phyloP scores from a whole-genome alignment of 1,140 invertebrate genomes.

The Micrasema longulum region DNA sequence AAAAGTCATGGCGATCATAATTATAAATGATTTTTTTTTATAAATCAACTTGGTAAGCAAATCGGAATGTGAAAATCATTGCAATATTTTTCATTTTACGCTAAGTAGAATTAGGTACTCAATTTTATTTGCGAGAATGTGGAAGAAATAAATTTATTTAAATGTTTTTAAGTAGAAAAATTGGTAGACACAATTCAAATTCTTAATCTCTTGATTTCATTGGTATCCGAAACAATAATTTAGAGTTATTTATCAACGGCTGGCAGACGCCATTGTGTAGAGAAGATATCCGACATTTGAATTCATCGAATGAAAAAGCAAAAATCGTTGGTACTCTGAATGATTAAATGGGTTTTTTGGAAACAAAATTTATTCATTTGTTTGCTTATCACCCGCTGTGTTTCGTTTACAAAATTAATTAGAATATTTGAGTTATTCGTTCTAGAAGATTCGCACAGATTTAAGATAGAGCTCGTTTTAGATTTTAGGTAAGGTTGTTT shows the following conservation, averaged over 20 bases:
- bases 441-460: conserved; percentile 19
- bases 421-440: conserved; percentile 34
- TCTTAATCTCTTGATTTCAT: neutral
- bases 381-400: conserved; percentile 30
- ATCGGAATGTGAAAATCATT: no score
- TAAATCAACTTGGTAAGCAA: no score
- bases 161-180: neutral
- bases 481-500: conserved; percentile 42
- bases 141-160: neutral
- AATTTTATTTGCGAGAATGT: no score
- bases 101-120: no score
- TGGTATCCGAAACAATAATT: neutral
- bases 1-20: no score
- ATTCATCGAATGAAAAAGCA: no score
- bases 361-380: conserved; percentile 44
- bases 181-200: neutral
- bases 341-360: conserved; percentile 44
- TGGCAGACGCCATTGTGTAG: no score
- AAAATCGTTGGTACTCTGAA: conserved; percentile 13
- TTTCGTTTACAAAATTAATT: conserved; percentile 41
- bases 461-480: conserved; percentile 31
- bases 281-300: no score
- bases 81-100: no score
- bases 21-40: no score
- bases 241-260: neutral